Evolutionary conservation across 2,888 invertebrate species (phyloP).

Genomic region (Eurois occulta): DNA sequence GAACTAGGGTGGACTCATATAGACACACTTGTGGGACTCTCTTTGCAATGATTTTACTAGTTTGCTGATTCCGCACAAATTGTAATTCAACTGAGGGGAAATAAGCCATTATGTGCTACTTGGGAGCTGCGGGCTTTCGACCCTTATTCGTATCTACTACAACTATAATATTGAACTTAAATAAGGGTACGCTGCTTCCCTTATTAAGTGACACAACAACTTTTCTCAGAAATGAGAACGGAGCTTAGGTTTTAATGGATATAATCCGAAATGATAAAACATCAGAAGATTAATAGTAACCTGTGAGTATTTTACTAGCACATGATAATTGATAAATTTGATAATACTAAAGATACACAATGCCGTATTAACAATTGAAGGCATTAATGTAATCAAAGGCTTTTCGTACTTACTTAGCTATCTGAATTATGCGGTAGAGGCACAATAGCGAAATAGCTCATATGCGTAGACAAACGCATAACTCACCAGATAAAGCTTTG

Average conservation of each 20-base stretch:
- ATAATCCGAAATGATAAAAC: background rate
- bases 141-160: conserved; percentile 35
- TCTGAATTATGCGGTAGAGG: conserved; percentile 24
- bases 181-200: conserved; percentile 17
- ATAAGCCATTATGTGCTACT: conserved; percentile 49
- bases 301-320: background rate
- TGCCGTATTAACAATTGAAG: conserved; percentile 3
- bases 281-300: conserved; percentile 11
- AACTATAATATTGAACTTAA: conserved; percentile 22
- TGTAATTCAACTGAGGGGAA: conserved; percentile 45
- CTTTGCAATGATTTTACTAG: conserved; percentile 54
- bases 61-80: conserved; percentile 59
- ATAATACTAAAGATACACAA: conserved; percentile 9
- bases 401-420: conserved; percentile 18
- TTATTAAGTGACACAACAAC: conserved; percentile 17
- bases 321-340: too few species aligned
- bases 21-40: conserved; percentile 61
- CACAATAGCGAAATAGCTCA: conserved; percentile 10
- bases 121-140: conserved; percentile 31
- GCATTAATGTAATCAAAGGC: conserved; percentile 10
- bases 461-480: conserved; percentile 30
- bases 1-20: conserved; percentile 64
- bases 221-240: conserved; percentile 27
- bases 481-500: conserved; percentile 25
- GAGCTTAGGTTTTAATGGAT: conserved; percentile 14